phyloP scores from a whole-genome alignment of 2,797 vertebrate genomes.

The Sebastes hubbsi region DNA sequence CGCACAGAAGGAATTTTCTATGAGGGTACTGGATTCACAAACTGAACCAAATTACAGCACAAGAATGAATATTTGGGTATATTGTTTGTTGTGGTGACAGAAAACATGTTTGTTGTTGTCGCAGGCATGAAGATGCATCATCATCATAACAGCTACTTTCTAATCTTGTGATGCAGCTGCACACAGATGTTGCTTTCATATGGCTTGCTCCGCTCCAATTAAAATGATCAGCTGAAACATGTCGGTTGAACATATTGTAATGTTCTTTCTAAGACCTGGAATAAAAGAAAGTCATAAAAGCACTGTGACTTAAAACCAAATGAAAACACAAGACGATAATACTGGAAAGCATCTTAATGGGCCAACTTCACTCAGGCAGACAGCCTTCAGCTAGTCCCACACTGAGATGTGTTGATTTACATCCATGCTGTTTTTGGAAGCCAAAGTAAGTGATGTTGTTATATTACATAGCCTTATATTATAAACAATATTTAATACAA shows the following conservation, averaged over 20 bases:
- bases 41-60: constrained; percentile 27
- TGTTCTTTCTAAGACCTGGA: background rate
- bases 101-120: background rate
- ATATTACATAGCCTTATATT: background rate
- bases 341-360: background rate
- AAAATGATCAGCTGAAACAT: constrained; percentile 12
- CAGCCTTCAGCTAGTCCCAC: background rate
- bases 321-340: background rate
- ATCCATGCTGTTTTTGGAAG: background rate
- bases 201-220: constrained; percentile 1
- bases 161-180: constrained; percentile 8
- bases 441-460: background rate
- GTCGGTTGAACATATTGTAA: constrained; percentile 6
- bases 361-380: background rate
- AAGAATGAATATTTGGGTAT: constrained; percentile 17
- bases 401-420: background rate
- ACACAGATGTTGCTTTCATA: constrained; percentile 37
- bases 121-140: background rate
- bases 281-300: background rate
- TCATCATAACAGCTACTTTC: background rate
- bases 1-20: background rate
- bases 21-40: constrained; percentile 22
- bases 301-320: background rate
- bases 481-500: background rate
- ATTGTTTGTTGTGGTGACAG: background rate